phyloP scores from a whole-genome alignment of 2,113 vertebrate genomes.

The Misgurnus mizolepis region DNA sequence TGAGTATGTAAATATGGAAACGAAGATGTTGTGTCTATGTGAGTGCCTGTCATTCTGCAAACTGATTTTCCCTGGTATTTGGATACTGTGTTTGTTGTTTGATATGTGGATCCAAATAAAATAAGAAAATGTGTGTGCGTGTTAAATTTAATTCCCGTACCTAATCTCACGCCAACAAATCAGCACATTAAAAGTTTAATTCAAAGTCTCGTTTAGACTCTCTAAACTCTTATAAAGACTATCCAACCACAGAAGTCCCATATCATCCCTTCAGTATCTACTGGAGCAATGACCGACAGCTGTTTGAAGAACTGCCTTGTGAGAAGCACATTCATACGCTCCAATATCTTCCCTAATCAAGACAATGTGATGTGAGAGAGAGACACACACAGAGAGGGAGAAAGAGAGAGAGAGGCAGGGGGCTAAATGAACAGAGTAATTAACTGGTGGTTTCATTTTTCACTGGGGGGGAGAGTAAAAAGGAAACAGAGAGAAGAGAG shows the following conservation, averaged over 20 bases:
- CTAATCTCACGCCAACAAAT: slow-evolving; percentile 22
- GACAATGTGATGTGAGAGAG: slow-evolving; percentile 36
- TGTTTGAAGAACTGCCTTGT: slow-evolving; percentile 12
- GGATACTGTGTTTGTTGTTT: too few relatives aligned
- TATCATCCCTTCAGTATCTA: slow-evolving; percentile 19
- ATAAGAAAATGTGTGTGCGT: too few relatives aligned
- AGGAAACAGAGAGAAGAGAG: slow-evolving; percentile 20
- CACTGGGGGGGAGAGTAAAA: slow-evolving; percentile 33
- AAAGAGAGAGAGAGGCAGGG: slow-evolving; percentile 21
- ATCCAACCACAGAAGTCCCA: background rate
- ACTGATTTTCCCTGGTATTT: too few relatives aligned
- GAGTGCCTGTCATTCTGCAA: too few relatives aligned
- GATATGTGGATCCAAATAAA: too few relatives aligned
- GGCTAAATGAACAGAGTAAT: slow-evolving; percentile 39
- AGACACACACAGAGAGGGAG: slow-evolving; percentile 6
- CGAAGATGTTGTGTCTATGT: too few relatives aligned
- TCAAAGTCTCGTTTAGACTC: background rate
- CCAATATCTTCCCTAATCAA: slow-evolving; percentile 44
- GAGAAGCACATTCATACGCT: slow-evolving; percentile 43
- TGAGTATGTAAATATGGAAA: too few relatives aligned
- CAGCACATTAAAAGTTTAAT: slow-evolving; percentile 25
- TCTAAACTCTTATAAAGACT: background rate
- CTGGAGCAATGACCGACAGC: slow-evolving; percentile 33
- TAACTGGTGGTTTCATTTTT: slow-evolving; percentile 43
- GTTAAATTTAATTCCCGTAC: background rate